Conservation (phyloP, 1,140 invertebrate species). For the Drosophila malerkotliana region DNA sequence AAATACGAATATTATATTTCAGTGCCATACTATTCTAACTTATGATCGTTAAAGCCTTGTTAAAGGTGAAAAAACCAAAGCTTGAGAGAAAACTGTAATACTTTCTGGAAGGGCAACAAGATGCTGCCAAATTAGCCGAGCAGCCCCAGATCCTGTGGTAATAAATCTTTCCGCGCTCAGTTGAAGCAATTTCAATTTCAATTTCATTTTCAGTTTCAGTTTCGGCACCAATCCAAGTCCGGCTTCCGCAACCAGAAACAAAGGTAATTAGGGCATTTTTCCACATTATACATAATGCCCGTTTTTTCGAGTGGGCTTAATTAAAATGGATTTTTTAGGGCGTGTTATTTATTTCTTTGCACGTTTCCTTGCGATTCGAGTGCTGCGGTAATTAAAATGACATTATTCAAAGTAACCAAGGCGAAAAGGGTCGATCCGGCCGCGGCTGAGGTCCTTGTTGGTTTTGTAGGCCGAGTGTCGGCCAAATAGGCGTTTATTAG, state of each 20-base stretch:
- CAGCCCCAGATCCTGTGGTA: slow-evolving; percentile 41
- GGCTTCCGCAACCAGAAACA: slow-evolving; percentile 42
- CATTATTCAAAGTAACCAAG: slow-evolving; percentile 68
- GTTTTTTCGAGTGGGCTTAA: slow-evolving; percentile 49
- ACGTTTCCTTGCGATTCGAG: slow-evolving; percentile 47
- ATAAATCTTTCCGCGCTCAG: slow-evolving; percentile 61
- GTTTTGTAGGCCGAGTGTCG: slow-evolving; percentile 20
- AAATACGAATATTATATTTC: neutral
- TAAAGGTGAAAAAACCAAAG: no score
- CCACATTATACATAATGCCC: slow-evolving; percentile 5
- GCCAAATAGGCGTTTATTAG: slow-evolving; percentile 71
- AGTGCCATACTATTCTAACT: no score
- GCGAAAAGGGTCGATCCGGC: slow-evolving; percentile 46
- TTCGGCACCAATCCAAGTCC: slow-evolving; percentile 5
- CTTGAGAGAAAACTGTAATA: neutral
- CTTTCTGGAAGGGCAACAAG: neutral
- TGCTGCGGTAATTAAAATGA: slow-evolving; percentile 81
- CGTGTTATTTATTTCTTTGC: slow-evolving; percentile 46
- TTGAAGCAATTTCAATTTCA: slow-evolving; percentile 66
- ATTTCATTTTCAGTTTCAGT: slow-evolving; percentile 39
- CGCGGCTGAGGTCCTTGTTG: slow-evolving; percentile 31
- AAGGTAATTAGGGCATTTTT: slow-evolving; percentile 64
- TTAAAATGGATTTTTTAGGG: slow-evolving; percentile 67
- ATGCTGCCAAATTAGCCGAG: slow-evolving; percentile 54
- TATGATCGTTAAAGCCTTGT: no score